Base-by-base conservation (phyloP, 2,888 invertebrate species). In the Aleiodes leptofemur region DNA sequence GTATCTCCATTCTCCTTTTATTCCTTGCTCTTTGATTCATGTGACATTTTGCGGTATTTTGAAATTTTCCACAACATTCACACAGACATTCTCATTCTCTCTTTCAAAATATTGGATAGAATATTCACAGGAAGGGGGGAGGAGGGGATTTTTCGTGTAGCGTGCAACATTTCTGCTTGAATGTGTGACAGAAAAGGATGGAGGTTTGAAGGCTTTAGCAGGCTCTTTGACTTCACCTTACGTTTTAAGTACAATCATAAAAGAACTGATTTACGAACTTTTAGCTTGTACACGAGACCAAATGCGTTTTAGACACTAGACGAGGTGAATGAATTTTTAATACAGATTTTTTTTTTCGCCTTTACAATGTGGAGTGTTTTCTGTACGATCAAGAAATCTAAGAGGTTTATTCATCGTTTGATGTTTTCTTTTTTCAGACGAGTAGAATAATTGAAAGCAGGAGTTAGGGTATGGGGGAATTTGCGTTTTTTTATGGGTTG, bases 151-250 rank as follows among this genome's bases (percentile, higher is more conserved):
- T 57, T 57, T 9, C n/a, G 29, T 31, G n/a, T 53, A 69, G 34
- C 43, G 38, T 70, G 79, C 78, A 83, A 82, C 83, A 82, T 84
- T 86, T 86, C 85, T 82, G 82, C 83, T 86, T 85, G 86, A 86
- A 86, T 86, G 86, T 86, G 85, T 85, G 86, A 86, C 85, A 83
- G 83, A 82, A 82, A 84, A 83, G 83, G 82, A 78, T 82, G 82
- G 57, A 57, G 31, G 4, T 29, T 5, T 34, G 59, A 59, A 84
- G 85, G 83, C 83, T 6, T 38, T 16, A 8, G 16, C 11, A 29
- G 70, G 43, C 83, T 83, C 86, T 86, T 86, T 85, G 85, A 85
- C 83, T 85, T 85, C 82, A 83, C 83, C 43, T 43, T 81, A 81
- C 38, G 29, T n/a, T 43, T 50, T 59, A 59, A 56, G 56, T 48